A percentile compares a stretch with the other conserved stretches of the same genome.
phyloP scores from a whole-genome alignment of 2,797 vertebrate species.

The Typhlichthys subterraneus region DNA sequence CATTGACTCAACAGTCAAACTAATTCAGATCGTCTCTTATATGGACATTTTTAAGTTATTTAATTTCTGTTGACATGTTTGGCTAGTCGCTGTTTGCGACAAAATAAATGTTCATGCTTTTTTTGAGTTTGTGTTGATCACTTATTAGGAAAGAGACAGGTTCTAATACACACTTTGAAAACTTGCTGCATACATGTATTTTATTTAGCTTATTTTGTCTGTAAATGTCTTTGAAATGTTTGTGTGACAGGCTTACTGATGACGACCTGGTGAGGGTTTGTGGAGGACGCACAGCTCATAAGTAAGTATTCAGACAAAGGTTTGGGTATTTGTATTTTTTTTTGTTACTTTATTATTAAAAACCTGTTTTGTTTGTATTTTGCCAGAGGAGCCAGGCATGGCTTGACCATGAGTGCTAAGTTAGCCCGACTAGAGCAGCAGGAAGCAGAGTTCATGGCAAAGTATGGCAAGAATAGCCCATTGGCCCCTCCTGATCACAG shows the following conservation, averaged over 20 bases:
- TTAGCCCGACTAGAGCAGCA: slow-evolving; percentile 90
- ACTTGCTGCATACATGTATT: neutral
- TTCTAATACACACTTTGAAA: no score
- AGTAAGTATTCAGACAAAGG: slow-evolving; percentile 75
- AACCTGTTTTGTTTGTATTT: neutral
- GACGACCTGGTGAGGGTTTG: slow-evolving; percentile 85
- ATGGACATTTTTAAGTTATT: no score
- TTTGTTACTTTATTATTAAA: neutral
- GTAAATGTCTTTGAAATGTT: neutral
- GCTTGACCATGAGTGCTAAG: slow-evolving; percentile 93
- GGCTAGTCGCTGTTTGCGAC: no score
- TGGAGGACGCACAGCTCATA: slow-evolving; percentile 93
- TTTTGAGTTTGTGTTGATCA: no score
- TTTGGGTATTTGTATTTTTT: neutral
- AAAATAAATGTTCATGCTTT: no score
- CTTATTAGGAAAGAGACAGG: no score
- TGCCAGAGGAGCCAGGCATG: slow-evolving; percentile 88
- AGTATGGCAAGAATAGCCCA: slow-evolving; percentile 67
- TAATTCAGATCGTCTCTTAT: no score
- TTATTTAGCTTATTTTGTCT: neutral
- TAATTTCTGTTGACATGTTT: no score
- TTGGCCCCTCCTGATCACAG: slow-evolving; percentile 1
- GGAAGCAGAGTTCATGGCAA: slow-evolving; percentile 88
- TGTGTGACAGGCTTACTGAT: slow-evolving; percentile 80
- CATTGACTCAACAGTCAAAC: no score